A percentile compares a stretch with the other conserved stretches of the same genome.
phyloP scores from a whole-genome alignment of 2,797 vertebrate species.

The Melanotaenia maccullochi region DNA sequence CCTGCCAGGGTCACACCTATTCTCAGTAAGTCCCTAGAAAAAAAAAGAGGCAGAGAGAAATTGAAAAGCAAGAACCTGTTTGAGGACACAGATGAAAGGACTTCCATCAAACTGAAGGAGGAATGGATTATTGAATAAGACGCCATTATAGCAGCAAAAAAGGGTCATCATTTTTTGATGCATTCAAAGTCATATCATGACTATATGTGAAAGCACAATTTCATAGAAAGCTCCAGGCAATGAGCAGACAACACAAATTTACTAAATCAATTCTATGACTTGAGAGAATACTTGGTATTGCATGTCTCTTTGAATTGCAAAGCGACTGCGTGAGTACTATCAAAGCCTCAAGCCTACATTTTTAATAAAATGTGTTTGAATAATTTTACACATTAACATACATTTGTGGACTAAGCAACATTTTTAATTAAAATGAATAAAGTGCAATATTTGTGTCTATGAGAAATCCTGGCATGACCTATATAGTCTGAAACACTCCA shows the following conservation, averaged over 20 bases:
- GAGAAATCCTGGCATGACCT: conserved; percentile 32
- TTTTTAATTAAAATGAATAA: conserved; percentile 61
- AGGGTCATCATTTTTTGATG: conserved; percentile 7
- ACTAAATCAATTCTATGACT: conserved; percentile 53
- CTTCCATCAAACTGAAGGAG: conserved; percentile 32
- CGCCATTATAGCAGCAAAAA: conserved; percentile 18
- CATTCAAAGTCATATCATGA: conserved; percentile 24
- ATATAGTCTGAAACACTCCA: conserved; percentile 26
- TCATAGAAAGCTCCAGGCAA: conserved; percentile 33
- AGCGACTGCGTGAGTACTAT: conserved; percentile 53
- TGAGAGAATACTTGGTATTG: conserved; percentile 44
- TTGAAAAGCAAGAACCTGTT: conserved; percentile 30
- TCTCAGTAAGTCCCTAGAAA: conserved; percentile 93
- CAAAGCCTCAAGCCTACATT: conserved; percentile 50
- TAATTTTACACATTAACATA: conserved; percentile 53
- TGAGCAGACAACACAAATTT: conserved; percentile 50
- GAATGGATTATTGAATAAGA: conserved; percentile 30
- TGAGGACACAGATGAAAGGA: conserved; percentile 39
- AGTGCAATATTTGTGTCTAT: conserved; percentile 36
- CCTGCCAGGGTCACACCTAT: conserved; percentile 98
- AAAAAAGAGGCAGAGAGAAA: conserved; percentile 16
- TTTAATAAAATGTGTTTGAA: conserved; percentile 61
- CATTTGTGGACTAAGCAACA: conserved; percentile 47
- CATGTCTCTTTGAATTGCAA: conserved; percentile 63
- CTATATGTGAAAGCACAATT: conserved; percentile 32